A percentile compares a stretch with the other conserved stretches of the same genome.
Conservation (phyloP, 2,797 vertebrate species). For the Hippocampus kuda region DNA sequence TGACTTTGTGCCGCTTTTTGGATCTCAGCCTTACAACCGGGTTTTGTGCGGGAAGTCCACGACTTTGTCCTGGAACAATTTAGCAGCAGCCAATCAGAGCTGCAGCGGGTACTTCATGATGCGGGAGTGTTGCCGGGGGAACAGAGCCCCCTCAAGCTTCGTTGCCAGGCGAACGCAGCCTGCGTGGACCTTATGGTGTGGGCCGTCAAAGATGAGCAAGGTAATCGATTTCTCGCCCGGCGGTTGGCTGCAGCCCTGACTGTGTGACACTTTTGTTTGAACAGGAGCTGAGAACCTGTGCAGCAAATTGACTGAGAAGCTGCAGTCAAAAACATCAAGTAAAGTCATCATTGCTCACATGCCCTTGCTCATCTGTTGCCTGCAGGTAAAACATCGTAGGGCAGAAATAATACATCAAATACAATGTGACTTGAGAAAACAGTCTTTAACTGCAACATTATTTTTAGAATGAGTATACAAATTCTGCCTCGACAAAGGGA, state of each 20-base stretch:
- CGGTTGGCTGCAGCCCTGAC: too few species aligned
- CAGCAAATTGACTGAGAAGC: conserved; percentile 87
- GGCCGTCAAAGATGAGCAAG: conserved; percentile 94
- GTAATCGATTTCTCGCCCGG: conserved; percentile 51
- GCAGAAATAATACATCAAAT: background rate
- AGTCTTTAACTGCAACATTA: background rate
- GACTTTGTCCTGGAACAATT: conserved; percentile 95
- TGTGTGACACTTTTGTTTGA: conserved; percentile 1
- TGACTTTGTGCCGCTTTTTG: background rate
- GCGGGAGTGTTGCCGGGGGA: conserved; percentile 73
- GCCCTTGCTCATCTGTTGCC: conserved; percentile 88
- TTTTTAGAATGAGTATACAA: background rate
- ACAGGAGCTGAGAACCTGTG: conserved; percentile 91
- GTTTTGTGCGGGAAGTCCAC: conserved; percentile 87
- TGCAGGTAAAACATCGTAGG: conserved; percentile 70
- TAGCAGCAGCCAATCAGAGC: conserved; percentile 85
- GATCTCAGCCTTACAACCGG: conserved; percentile 71
- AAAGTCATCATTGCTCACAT: conserved; percentile 94
- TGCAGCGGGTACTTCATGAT: conserved; percentile 88
- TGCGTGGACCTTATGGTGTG: conserved; percentile 98
- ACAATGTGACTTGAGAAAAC: background rate
- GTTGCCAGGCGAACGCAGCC: conserved; percentile 91
- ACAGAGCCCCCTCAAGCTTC: conserved; percentile 83
- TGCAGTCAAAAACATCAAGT: conserved; percentile 94
- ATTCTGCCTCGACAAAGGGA: background rate